phyloP scores from a whole-genome alignment of 35 echinoderm and acorn worm species.

The Ophioderma brevispina region DNA sequence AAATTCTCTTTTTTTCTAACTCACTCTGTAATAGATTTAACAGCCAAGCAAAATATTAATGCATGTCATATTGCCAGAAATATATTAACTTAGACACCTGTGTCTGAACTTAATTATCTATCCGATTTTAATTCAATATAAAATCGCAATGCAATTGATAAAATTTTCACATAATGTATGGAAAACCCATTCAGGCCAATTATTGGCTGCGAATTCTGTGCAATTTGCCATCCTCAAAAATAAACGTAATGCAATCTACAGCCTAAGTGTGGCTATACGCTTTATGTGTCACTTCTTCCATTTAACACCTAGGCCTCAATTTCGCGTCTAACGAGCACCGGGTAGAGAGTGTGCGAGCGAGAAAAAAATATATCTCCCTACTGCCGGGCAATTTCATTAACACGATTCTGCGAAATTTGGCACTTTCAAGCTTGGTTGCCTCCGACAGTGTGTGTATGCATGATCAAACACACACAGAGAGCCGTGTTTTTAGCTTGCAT shows the following conservation, averaged over 20 bases:
- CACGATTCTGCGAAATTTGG: slow-evolving; percentile 1
- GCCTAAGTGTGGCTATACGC: not conserved
- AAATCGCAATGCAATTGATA: not conserved
- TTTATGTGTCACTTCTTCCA: not conserved
- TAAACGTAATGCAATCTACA: not conserved
- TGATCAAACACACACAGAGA: not conserved
- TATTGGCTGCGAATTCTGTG: not conserved
- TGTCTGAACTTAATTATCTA: too few species aligned
- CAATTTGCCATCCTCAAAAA: not conserved
- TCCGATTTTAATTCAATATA: slow-evolving; percentile 6
- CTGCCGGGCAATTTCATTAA: slow-evolving; percentile 1
- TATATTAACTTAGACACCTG: too few species aligned
- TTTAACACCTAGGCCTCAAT: not conserved
- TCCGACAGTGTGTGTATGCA: not conserved
- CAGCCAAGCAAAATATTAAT: too few species aligned
- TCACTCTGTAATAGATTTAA: too few species aligned
- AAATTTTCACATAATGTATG: not conserved
- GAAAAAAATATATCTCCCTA: not conserved
- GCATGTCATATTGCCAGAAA: too few species aligned
- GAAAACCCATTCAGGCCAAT: not conserved
- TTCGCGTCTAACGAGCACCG: not conserved
- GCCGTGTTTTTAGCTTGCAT: not conserved
- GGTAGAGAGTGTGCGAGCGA: not conserved
- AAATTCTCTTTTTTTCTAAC: too few species aligned
- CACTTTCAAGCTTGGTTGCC: not conserved